Conservation (phyloP, 2,113 vertebrate species). For the Dipodomys spectabilis region DNA sequence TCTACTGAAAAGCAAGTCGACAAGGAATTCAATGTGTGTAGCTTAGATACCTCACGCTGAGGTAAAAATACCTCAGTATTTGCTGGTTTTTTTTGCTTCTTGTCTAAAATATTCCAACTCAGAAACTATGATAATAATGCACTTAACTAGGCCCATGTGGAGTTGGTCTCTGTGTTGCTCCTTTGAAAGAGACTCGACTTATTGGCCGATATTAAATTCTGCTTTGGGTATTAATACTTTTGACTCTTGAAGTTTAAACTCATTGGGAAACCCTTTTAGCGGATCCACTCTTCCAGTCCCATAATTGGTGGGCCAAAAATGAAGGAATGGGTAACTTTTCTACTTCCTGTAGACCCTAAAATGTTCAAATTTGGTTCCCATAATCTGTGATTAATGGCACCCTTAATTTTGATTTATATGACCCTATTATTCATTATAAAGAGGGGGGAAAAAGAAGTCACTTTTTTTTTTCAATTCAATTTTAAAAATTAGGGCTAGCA, state of each 20-base stretch:
- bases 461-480: conserved; percentile 74
- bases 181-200: conserved; percentile 2
- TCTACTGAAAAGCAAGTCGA: not conserved
- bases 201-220: conserved; percentile 33
- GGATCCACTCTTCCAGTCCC: not conserved
- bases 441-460: conserved; percentile 68
- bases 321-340: not conserved
- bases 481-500: conserved; percentile 81
- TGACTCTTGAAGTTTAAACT: not conserved
- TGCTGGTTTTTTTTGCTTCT: not conserved
- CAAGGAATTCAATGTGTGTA: not conserved
- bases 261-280: not conserved
- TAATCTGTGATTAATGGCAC: conserved; percentile 76
- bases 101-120: conserved; percentile 20
- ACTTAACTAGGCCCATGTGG: not conserved
- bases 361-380: conserved; percentile 33
- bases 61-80: not conserved
- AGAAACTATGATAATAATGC: not conserved
- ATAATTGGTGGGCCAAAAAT: not conserved
- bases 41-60: not conserved
- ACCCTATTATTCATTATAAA: conserved; percentile 73
- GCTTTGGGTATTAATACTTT: conserved; percentile 30
- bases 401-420: conserved; percentile 81
- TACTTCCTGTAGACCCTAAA: conserved; percentile 25
- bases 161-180: not conserved